Evolutionary conservation across 2,113 vertebrate genomes (phyloP).

Genomic region (Rallus limicola): DNA sequence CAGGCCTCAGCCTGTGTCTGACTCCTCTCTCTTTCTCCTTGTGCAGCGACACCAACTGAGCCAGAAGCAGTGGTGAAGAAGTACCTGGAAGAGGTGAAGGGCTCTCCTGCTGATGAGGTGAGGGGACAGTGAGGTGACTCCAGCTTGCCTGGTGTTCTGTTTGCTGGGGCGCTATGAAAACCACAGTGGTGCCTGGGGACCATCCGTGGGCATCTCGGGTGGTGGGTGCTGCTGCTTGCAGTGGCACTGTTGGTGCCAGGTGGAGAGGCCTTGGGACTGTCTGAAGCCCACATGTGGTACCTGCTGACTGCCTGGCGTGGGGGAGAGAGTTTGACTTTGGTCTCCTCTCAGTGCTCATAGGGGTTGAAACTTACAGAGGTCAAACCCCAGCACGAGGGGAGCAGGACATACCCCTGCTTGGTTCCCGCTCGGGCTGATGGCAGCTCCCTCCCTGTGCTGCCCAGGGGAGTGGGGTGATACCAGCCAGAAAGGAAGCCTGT

Average conservation of each 20-base stretch:
- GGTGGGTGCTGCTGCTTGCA: neutral
- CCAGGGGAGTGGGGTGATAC: rapidly evolving
- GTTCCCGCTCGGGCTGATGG: neutral
- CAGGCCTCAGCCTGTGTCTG: rapidly evolving
- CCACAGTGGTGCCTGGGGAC: neutral
- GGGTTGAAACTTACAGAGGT: neutral
- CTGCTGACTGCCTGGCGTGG: neutral
- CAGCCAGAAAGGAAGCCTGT: neutral
- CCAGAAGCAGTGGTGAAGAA: slow-evolving; percentile 80
- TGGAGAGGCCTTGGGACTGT: neutral
- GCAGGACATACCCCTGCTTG: neutral
- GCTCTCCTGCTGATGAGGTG: slow-evolving; percentile 75
- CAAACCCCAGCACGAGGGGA: neutral
- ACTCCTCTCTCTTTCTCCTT: neutral
- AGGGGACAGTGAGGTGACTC: neutral
- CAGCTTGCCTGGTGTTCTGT: neutral
- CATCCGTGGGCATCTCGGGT: neutral
- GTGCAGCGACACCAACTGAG: slow-evolving; percentile 33
- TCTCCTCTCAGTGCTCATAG: neutral
- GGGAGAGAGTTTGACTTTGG: neutral
- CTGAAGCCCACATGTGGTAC: neutral
- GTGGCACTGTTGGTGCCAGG: rapidly evolving
- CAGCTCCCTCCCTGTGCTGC: neutral
- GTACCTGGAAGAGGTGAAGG: slow-evolving; percentile 77
- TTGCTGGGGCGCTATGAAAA: neutral